Evolutionary conservation across 2,113 vertebrate species (phyloP), one percentile per base, ranked within the genome.

Genomic region (Neogobius melanostomus): DNA sequence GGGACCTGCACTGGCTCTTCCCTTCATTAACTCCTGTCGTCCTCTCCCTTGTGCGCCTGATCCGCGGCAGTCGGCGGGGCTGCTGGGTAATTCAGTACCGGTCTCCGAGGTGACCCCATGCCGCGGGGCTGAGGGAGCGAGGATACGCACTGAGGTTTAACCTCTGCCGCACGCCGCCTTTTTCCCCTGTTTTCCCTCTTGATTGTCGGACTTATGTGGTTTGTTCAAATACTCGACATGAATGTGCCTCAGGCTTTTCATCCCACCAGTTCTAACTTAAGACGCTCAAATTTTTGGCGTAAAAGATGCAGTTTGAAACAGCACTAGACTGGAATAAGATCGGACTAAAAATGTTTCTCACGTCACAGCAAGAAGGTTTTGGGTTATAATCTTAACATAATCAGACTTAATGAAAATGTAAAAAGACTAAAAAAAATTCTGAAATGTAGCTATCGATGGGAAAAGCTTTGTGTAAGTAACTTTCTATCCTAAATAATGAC

Each of bases 1-100:
- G 88, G 87, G 91, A 89, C 75, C 85, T 85, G 90, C 83, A 92
- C 91, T 70, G 77, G 90, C 90, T 93, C 89, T 90, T 90, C 90
- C 87, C 85, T 91, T 93, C 93, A 94, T 94, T 93, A 94, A 93
- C 91, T 93, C 85, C 78, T 81, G 81, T 88, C 83, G 88, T 91
- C 88, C 87, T 90, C 80, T 91, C 89, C 87, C 90, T 92, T 92
- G 93, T 92, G 91, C 82, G 81, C 80, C 81, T 90, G 87, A 91
- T 91, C 91, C 90, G 52, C 76, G 80, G 74, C 71, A 91, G 88
- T 82, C 74, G 82, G 82, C 49, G 56, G 82, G 90, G 91, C 89
- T 91, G 87, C 86, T 91, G 91, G 91, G 89, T 92, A 93, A 93
- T 94, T 93, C 91, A 87, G 90, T 92, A 88, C 68, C 83, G 75